Base-by-base conservation (phyloP, 2,113 vertebrate species). In the Pseudopipra pipra region DNA sequence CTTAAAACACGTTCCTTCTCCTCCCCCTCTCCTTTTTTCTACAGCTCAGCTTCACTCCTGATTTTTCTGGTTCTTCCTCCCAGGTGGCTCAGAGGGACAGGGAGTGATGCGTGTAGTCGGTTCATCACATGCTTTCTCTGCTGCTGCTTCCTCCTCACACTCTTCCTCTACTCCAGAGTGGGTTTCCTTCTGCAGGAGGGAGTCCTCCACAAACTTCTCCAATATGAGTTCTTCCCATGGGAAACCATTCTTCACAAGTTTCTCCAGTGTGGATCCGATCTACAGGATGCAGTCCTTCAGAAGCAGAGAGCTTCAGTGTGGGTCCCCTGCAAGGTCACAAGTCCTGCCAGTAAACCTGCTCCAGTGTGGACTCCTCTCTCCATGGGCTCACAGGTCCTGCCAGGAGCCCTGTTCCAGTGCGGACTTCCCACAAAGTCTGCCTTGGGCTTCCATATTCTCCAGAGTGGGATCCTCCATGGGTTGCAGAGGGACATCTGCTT, bases 401-500 rank as follows among this genome's bases (percentile, higher is more conserved):
- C 41, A 67, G 35, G 8, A 51, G 0, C 0, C 0, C 43, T 52
- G 13, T 54, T 56, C 33, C 41, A 67, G 3, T 9, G 1, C 1
- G 1, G 14, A 13, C 6, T 25, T n/a, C 5, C n/a, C 17, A 39
- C 3, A 7, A 31, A 6, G 18, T 15, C 21, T 67, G 14, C 39
- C 47, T 62, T 0, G 0, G 33, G 12, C 20, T 75, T 10, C 17
- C 21, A 8, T 3, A 14, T 23, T 5, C 25, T 77, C 3, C 3
- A 6, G 30, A 0, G 0, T 3, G 2, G 33, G 13, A 10, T 35
- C 28, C 24, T 54, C 31, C n/a, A 8, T 3, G 15, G 46, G 0
- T 0, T 28, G 55, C 33, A 39, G 37, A 70, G 33, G 22, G 18
- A 25, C 8, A 4, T 19, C 31, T 35, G 25, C 25, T 39, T 31